These are phyloP conservation scores for Lordiphosa clarofinis DNA, from an alignment of 1,140 invertebrate genomes.

Conservation along the genomic window DNA sequence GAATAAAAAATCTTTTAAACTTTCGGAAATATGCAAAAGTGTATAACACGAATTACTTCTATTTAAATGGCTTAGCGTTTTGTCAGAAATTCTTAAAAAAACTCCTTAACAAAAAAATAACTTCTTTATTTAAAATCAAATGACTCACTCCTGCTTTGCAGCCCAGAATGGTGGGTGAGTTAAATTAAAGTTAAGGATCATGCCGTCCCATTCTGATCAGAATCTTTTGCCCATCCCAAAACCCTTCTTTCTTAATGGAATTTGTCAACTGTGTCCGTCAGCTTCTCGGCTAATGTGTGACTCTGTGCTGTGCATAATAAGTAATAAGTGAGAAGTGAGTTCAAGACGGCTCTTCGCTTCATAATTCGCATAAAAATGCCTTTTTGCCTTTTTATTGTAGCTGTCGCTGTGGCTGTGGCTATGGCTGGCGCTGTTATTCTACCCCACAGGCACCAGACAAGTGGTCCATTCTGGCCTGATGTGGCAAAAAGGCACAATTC, in stretches of 20 bases:
- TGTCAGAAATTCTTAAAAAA: too few species aligned
- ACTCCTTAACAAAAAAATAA: too few species aligned
- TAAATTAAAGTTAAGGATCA: too few species aligned
- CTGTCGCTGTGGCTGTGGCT: slow-evolving; percentile 13
- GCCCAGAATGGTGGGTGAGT: too few species aligned
- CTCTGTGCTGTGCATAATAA: slow-evolving; percentile 48
- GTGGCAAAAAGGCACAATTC: slow-evolving; percentile 19
- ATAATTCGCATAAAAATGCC: slow-evolving; percentile 34
- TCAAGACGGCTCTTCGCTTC: slow-evolving; percentile 22
- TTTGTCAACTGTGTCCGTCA: slow-evolving; percentile 37
- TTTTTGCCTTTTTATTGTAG: slow-evolving; percentile 21
- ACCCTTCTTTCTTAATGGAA: slow-evolving; percentile 8
- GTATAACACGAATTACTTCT: too few species aligned
- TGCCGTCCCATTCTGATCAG: background rate
- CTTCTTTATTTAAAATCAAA: too few species aligned
- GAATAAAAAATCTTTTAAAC: too few species aligned
- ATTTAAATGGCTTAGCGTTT: too few species aligned
- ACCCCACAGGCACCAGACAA: slow-evolving; percentile 7
- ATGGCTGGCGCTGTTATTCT: slow-evolving; percentile 13
- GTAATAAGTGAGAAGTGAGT: slow-evolving; percentile 27
- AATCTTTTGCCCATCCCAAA: too few species aligned
- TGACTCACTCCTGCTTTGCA: too few species aligned
- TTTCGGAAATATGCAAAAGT: too few species aligned
- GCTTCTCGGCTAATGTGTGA: background rate
- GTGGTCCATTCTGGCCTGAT: slow-evolving; percentile 35